Base-by-base conservation (phyloP, 2,113 vertebrate species). In the Vulpes lagopus region DNA sequence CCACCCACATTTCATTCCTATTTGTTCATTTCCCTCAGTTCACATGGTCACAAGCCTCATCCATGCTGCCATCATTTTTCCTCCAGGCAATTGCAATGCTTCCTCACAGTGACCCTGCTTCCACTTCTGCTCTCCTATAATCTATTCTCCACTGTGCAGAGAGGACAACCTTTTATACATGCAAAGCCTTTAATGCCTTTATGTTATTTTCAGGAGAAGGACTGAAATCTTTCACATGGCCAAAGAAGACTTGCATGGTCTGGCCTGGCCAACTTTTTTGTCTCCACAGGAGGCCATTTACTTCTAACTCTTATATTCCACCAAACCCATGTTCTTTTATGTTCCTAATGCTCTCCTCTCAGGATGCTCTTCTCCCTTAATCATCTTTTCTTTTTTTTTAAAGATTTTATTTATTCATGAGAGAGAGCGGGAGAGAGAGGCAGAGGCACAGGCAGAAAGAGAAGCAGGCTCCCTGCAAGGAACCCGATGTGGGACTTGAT, bases 101-200 rank as follows among this genome's bases (percentile, higher is more conserved):
- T 87, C 55, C 67, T 88, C 27, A n/a, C 16, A 67, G 25, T 35
- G 62, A 57, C 12, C 7, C 11, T 64, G 49, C 27, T 69, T 90
- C 65, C 27, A 78, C 43, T 64, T 67, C 23, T 62, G 59, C n/a
- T 57, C 49, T 83, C 60, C 94, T 84, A 80, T n/a, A 65, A 38
- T 59, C n/a, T 38, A 23, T 53, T 80, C 57, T 84, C 55, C 49
- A 80, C n/a, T 73, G 1, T 35, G 80, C 59, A 93, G 76, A 51
- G 5, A 73, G 22, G 15, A 87, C 8, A 23, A 79, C 89, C 69
- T 90, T 96, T 91, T 64, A 97, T 65, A 97, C 5, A 30, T 22
- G 22, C 12, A 74, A 86, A 96, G n/a, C 49, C 67, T 79, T 55
- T 79, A 78, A 43, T 73, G 49, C 27, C 64, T 89, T 78, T 49